phyloP scores from a whole-genome alignment of 2,113 vertebrate species.

The Butorides virescens region DNA sequence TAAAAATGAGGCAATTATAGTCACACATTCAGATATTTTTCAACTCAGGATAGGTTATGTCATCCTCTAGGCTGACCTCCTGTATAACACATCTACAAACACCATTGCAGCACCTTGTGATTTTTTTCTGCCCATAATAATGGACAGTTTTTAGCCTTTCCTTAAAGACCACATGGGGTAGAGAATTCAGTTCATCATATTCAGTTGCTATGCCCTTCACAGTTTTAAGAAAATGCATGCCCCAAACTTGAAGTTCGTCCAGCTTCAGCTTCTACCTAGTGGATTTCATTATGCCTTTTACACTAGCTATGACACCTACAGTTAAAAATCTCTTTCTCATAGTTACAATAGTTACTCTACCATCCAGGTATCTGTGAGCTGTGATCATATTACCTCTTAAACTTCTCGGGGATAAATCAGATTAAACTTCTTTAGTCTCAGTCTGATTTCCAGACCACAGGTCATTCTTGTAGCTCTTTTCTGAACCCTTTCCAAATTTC shows the following conservation, averaged over 20 bases:
- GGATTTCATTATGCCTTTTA: slow-evolving; percentile 5
- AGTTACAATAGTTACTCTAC: background rate
- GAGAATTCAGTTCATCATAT: background rate
- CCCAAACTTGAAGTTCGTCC: background rate
- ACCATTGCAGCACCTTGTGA: background rate
- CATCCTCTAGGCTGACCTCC: background rate
- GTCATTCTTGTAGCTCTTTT: slow-evolving; percentile 29
- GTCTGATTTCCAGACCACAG: slow-evolving; percentile 50
- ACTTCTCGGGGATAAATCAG: slow-evolving; percentile 45
- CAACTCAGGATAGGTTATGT: background rate
- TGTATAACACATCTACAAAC: background rate
- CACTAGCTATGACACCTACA: background rate
- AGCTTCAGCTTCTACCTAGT: background rate
- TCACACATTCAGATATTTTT: background rate
- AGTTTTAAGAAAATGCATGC: background rate
- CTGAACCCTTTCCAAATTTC: slow-evolving; percentile 34
- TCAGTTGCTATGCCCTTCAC: background rate
- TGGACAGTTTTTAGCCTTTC: background rate
- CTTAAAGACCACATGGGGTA: background rate
- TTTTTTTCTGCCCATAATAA: background rate
- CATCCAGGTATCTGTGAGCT: background rate
- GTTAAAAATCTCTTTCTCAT: slow-evolving; percentile 11
- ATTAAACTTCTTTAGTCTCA: slow-evolving; percentile 48
- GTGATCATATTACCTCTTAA: slow-evolving; percentile 25
- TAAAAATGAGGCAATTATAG: slow-evolving; percentile 30